phyloP scores from a whole-genome alignment of 2,888 invertebrate species.

The Trissolcus brochymenae region DNA sequence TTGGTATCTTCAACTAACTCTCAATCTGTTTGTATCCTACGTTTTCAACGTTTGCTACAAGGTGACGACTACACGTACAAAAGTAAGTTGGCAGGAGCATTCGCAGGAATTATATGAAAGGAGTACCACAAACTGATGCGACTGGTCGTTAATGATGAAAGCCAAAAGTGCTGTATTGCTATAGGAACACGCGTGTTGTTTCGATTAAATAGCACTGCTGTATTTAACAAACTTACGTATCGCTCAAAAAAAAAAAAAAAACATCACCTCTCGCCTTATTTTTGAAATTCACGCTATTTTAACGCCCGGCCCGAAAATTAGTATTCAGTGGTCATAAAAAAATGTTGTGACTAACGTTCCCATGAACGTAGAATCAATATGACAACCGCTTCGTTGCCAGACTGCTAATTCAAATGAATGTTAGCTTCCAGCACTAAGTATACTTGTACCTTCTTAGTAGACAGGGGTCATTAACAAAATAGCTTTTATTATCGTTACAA shows the following conservation, averaged over 20 bases:
- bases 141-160: constrained; percentile 50
- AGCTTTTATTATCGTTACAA: constrained; percentile 25
- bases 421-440: constrained; percentile 27
- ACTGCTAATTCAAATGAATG: constrained; percentile 22
- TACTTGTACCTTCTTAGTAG: constrained; percentile 14
- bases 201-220: constrained; percentile 68
- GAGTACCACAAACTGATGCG: constrained; percentile 51
- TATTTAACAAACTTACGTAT: constrained; percentile 52
- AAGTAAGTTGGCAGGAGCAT: constrained; percentile 78
- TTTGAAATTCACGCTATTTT: constrained; percentile 39
- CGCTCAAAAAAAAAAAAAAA: constrained; percentile 38
- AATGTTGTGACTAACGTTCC: constrained; percentile 16
- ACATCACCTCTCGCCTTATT: constrained; percentile 36
- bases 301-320: constrained; percentile 7
- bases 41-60: constrained; percentile 72
- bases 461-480: constrained; percentile 11
- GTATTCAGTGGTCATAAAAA: constrained; percentile 23
- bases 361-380: constrained; percentile 30
- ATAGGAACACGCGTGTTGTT: constrained; percentile 65
- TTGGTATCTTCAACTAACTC: constrained; percentile 55
- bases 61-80: constrained; percentile 82
- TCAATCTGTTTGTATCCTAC: constrained; percentile 74
- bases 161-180: constrained; percentile 43
- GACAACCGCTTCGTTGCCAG: constrained; percentile 32
- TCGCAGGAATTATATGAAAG: constrained; percentile 45